Evolutionary conservation across 1,140 invertebrate species (phyloP), one percentile per base, ranked within the genome.

Genomic region (Littorina saxatilis): DNA sequence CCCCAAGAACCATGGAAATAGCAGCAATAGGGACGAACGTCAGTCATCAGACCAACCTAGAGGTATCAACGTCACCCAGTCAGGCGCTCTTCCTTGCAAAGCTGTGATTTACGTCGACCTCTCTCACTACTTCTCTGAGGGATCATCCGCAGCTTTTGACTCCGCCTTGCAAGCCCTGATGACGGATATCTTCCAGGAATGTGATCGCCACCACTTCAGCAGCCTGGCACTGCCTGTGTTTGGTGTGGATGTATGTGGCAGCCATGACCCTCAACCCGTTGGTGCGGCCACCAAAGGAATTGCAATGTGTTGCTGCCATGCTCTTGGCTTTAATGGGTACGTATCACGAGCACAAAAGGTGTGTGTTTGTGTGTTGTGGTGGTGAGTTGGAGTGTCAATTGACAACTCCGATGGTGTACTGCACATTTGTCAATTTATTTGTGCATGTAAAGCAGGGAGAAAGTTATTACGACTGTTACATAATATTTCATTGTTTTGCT

Each of bases 201-300:
- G 61, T 63, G 61, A 63, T 29, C 61, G 61, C 23, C 17, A 63
- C 23, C 27, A 32, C 23, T 32, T 63, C 23, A 23, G 61, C 61
- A 63, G 61, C 61, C 7, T 63, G 61, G 61, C 61, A 13, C 23
- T 63, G 61, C 61, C 61, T 32, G 27, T 63, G 9, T 63, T 63
- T 29, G 61, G 61, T 7, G 61, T 63, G 61, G 61, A 63, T 63
- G 27, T 63, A 7, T n/a, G 55, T 63, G 61, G 17, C 27, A 17
- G 27, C 35, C 17, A 7, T 1, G 35, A 63, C 9, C 61, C 61
- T 17, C 9, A 50, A 50, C 47, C 47, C 20, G 23, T 63, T 35
- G 61, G 35, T 17, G 61, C 35, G 61, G 27, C 61, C 61, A 17
- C 27, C 27, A 32, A 29, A 9, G 13, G 27, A 27, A 63, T 63